A percentile compares a stretch with the other conserved stretches of the same genome.
These are phyloP conservation scores for Nansenia antarctica DNA, from an alignment of 2,113 vertebrate species.

Conservation along the genomic window DNA sequence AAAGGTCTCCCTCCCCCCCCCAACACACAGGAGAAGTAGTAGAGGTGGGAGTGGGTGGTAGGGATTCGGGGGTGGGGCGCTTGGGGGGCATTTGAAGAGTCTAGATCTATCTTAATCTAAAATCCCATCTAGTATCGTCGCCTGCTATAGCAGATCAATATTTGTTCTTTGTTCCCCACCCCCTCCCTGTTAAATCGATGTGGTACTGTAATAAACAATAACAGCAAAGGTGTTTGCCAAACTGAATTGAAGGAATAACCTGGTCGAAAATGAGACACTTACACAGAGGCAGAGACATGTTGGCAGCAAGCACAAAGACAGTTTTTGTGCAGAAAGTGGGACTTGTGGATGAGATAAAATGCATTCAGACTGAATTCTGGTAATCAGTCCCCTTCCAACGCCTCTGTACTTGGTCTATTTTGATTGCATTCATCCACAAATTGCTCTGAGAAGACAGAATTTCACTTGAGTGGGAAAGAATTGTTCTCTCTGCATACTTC, in stretches of 20 bases:
- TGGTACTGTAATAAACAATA: slow-evolving; percentile 9
- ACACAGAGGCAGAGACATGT: neutral
- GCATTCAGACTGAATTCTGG: slow-evolving; percentile 51
- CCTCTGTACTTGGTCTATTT: slow-evolving; percentile 43
- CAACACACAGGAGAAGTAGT: neutral
- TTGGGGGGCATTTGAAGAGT: neutral
- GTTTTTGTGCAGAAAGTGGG: slow-evolving; percentile 30
- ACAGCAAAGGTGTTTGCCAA: slow-evolving; percentile 3
- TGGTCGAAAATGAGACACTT: slow-evolving; percentile 27
- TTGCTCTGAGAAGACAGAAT: slow-evolving; percentile 51
- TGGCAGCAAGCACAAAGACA: slow-evolving; percentile 35
- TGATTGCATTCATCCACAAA: slow-evolving; percentile 63
- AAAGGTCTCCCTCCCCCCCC: neutral
- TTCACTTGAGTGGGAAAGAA: slow-evolving; percentile 26
- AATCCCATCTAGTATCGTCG: neutral
- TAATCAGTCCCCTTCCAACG: slow-evolving; percentile 56
- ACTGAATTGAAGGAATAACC: slow-evolving; percentile 24
- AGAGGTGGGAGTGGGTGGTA: neutral
- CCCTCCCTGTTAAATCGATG: slow-evolving; percentile 19
- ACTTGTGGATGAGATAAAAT: slow-evolving; percentile 48
- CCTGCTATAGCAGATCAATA: slow-evolving; percentile 12
- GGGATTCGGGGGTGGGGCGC: neutral
- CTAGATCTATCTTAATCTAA: slow-evolving; percentile 4
- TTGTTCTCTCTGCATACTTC: slow-evolving; percentile 31
- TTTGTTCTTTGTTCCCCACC: too few relatives aligned